phyloP scores from a whole-genome alignment of 2,797 vertebrate genomes.

The Muscicapa striata region DNA sequence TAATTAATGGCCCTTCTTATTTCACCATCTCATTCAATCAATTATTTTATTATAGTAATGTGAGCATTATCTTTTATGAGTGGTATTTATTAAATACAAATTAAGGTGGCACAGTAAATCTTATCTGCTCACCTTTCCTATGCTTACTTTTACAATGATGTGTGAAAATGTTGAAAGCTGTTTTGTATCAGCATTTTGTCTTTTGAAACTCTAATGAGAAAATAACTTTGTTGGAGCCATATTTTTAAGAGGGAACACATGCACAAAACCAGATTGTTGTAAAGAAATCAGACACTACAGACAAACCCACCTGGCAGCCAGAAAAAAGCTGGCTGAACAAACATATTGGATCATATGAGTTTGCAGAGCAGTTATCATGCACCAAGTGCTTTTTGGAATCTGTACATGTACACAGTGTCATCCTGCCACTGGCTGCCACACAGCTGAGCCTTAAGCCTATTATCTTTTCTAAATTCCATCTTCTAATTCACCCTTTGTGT shows the following conservation, averaged over 20 bases:
- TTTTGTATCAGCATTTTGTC: neutral
- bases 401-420: neutral
- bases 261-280: neutral
- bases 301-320: slow-evolving; percentile 18
- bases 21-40: slow-evolving; percentile 31
- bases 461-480: neutral
- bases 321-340: slow-evolving; percentile 5
- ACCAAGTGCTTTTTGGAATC: neutral
- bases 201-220: slow-evolving; percentile 39
- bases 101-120: slow-evolving; percentile 15
- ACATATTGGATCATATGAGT: neutral
- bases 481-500: neutral
- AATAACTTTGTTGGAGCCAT: neutral
- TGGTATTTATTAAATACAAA: slow-evolving; percentile 42
- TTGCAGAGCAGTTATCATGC: neutral
- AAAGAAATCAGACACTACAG: neutral
- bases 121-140: neutral
- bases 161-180: slow-evolving; percentile 1
- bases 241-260: slow-evolving; percentile 2
- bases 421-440: neutral
- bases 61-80: slow-evolving; percentile 27
- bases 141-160: neutral
- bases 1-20: slow-evolving; percentile 37
- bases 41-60: slow-evolving; percentile 25
- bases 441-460: neutral